Evolutionary conservation across 2,113 vertebrate species (phyloP), one percentile per base, ranked within the genome.

Genomic region (Aix galericulata): DNA sequence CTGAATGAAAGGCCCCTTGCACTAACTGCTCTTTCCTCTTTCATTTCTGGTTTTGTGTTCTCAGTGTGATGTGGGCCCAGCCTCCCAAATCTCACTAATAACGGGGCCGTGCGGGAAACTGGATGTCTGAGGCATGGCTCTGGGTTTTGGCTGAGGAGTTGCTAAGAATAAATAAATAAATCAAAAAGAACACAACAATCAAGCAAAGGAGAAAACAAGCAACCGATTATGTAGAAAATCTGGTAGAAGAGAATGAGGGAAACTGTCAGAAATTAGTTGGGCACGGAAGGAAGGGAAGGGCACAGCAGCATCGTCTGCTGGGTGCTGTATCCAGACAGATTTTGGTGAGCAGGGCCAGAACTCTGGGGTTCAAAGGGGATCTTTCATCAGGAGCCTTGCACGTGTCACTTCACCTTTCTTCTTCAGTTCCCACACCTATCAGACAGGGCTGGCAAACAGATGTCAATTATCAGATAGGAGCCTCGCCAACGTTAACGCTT

Each of bases 1-100:
- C 13, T 64, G 76, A 83, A 94, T 94, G 84, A 93, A 91, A 90
- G 85, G 59, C 42, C 16, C 95, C 75, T 74, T 13, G 31, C 32
- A 32, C 38, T 78, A 88, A 15, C 64, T 83, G 79, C 64, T 93
- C 50, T 66, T 92, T 88, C 60, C 86, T 80, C 88, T 96, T 94
- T 92, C 50, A 67, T 94, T 95, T 95, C 77, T 84, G n/a, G 5
- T 44, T 86, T 82, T 96, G 44, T 79, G 20, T 94, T 91, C 66
- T 82, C 38, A 58, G 50, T 17, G 46, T 59, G 44, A 22, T 13
- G 31, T 44, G 48, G 44, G 74, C 46, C 48, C 87, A 86, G 40
- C 67, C 91, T 89, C 23, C 25, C 64, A 86, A 20, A 76, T 87
- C 71, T 91, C n/a, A 6, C 38, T 95, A 87, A 81, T 80, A 87